Base-by-base conservation (phyloP, 2,888 invertebrate species). In the Dastarcus helophoroides region DNA sequence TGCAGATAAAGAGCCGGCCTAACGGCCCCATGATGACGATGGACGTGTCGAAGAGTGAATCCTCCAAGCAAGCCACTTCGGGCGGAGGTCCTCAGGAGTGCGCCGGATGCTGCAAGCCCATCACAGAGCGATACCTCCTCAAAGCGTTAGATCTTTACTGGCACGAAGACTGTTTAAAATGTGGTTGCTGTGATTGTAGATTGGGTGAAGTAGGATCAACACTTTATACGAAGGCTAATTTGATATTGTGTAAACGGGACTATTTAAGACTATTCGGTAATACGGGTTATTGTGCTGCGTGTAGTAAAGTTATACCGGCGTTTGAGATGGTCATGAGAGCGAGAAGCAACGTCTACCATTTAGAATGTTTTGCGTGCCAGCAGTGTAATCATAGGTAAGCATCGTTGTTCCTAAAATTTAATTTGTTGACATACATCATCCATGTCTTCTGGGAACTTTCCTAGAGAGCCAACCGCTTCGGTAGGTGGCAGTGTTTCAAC, bases 281-380 rank as follows among this genome's bases (percentile, higher is more conserved):
- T 56, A 93, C 91, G 9, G 94, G 94, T 14, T 88, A 88, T 64
- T 97, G 95, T 65, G 86, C 94, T 15, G 94, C 94, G 11, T 97
- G 97, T 68, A 84, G 84, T 60, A 95, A 95, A 67, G 86, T 89
- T 57, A 97, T 97, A 58, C 95, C 95, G 3, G 94, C 95, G 29
- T 95, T 94, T 62, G 95, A 97, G 65, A 93, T 95, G 93, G 95
- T 95, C 47, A 97, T 97, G 95, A 73, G 94, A 46, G 94, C 94
- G 25, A 78, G 89, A 50, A 86, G 82, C 62, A 94, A 95, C 56
- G 95, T 95, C 38, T 97, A 95, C 63, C 95, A 97, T 60, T 73
- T 95, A 51, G 94, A 95, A 64, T 95, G 95, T 64, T 95, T 95
- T 63, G 94, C 94, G 30, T 95, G 95, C 59, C 94, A 95, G 57